Conservation (phyloP, 2,113 vertebrate genomes). For the Hemiprocne comata region DNA sequence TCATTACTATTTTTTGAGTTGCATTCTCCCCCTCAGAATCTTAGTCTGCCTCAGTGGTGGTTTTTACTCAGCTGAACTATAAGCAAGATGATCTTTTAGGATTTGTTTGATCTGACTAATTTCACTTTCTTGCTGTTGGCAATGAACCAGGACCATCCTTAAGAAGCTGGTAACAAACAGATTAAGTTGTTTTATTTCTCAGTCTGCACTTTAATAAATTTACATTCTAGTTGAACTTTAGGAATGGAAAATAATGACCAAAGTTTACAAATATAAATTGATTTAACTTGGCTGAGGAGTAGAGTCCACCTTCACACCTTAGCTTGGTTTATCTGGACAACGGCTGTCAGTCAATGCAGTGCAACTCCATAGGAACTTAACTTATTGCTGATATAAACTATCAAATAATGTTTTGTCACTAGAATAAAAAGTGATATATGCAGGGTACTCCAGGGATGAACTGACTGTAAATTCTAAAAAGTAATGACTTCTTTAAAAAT, state of each 20-base stretch:
- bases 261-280: neutral
- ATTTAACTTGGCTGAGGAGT: neutral
- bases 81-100: neutral
- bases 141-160: neutral
- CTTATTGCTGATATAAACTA: neutral
- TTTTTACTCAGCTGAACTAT: neutral
- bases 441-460: neutral
- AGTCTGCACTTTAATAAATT: neutral
- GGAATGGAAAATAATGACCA: neutral
- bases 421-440: slow-evolving; percentile 30
- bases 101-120: neutral
- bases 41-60: neutral
- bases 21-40: neutral
- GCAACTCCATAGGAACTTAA: neutral
- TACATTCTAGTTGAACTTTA: neutral
- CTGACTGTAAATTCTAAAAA: neutral
- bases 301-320: neutral
- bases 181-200: neutral
- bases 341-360: neutral
- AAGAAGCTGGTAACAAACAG: neutral
- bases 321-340: neutral
- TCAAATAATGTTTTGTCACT: neutral
- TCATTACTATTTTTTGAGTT: neutral
- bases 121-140: neutral
- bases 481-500: neutral